phyloP scores from a whole-genome alignment of 2,888 invertebrate genomes.

The Zaprionus bogoriensis region DNA sequence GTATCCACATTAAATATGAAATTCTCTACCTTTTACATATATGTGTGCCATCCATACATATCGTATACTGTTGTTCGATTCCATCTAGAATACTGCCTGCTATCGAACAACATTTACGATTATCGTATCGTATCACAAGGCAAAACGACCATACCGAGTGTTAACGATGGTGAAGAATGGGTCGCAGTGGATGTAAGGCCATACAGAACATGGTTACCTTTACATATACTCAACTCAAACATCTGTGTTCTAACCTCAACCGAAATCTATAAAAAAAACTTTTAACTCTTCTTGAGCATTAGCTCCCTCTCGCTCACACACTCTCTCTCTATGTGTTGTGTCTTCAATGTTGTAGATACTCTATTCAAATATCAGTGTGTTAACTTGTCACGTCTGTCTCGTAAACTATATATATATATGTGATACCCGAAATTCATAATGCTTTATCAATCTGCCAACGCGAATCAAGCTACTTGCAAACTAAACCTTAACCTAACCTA shows the following conservation, averaged over 20 bases:
- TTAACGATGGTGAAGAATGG: conserved; percentile 96
- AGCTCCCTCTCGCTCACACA: conserved; percentile 8
- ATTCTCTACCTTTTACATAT: conserved; percentile 80
- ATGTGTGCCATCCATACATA: conserved; percentile 27
- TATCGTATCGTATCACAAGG: conserved; percentile 97
- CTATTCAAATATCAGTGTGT: conserved; percentile 12
- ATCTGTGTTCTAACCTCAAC: conserved; percentile 35
- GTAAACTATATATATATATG: conserved; percentile 4
- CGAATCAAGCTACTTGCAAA: conserved; percentile 29
- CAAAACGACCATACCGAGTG: conserved; percentile 94
- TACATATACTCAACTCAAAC: conserved; percentile 45
- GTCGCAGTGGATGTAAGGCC: conserved; percentile 90
- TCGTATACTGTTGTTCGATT: conserved; percentile 42
- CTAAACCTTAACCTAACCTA: conserved; percentile 24
- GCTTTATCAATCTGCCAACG: conserved; percentile 29
- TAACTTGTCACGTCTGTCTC: conserved; percentile 26
- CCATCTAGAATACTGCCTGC: conserved; percentile 87
- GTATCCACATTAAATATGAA: conserved; percentile 52
- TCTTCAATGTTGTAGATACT: conserved; percentile 50
- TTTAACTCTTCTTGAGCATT: conserved; percentile 18
- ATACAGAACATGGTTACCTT: conserved; percentile 76
- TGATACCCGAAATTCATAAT: conserved; percentile 47
- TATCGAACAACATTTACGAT: conserved; percentile 90
- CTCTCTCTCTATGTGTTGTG: conserved; percentile 34
- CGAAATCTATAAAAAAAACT: conserved; percentile 8